Conservation (phyloP, 2,888 invertebrate genomes). For the Drosophila melanocephala region DNA sequence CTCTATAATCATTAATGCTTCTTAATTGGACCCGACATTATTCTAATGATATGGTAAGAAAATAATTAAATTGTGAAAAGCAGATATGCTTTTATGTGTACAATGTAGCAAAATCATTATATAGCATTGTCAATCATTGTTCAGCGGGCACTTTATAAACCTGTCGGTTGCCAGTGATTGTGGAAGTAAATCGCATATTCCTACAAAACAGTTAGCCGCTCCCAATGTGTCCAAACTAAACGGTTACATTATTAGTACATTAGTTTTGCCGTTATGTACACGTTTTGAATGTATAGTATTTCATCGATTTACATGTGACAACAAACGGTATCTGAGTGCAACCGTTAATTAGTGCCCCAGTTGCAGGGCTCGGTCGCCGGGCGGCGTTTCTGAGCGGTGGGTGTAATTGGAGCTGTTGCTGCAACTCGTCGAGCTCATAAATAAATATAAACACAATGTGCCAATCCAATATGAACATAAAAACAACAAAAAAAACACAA, state of each 20-base stretch:
- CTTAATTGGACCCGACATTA: background rate
- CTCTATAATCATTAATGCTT: background rate
- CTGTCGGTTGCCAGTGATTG: conserved; percentile 5
- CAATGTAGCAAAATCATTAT: background rate
- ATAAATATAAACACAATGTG: conserved; percentile 55
- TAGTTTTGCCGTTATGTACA: conserved; percentile 2
- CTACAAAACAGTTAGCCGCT: conserved; percentile 2
- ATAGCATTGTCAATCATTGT: background rate
- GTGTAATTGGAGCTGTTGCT: conserved; percentile 56
- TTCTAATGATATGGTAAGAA: background rate
- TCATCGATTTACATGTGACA: conserved; percentile 58
- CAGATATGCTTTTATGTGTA: background rate
- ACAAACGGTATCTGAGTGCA: conserved; percentile 39
- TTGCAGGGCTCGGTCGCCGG: conserved; percentile 48
- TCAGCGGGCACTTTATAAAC: conserved; percentile 5
- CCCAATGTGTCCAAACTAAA: conserved; percentile 6
- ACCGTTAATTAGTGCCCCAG: conserved; percentile 53
- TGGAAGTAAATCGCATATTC: conserved; percentile 1
- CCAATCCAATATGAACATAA: conserved; percentile 39
- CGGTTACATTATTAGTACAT: conserved; percentile 4
- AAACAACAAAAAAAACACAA: background rate
- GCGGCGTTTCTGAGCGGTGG: conserved; percentile 52
- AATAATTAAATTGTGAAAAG: background rate
- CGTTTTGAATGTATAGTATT: background rate
- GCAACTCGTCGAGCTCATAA: conserved; percentile 49